These are phyloP conservation scores for Arbacia lixula DNA, from an alignment of 53 echinoderm and acorn worm genomes.

Conservation along the genomic window DNA sequence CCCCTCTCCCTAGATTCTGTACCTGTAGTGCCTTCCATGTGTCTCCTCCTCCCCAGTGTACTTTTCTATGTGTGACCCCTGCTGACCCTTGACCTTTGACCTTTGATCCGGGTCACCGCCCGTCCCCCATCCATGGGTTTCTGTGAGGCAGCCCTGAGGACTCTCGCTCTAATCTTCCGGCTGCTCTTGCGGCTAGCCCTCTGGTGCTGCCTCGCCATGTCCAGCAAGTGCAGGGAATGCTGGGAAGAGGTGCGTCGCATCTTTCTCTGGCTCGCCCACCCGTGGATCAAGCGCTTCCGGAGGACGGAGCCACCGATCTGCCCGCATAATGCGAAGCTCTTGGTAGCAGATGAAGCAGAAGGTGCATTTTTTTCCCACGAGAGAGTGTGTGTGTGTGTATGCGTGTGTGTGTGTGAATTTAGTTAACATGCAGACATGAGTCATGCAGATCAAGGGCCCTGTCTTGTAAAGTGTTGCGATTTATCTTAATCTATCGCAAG, in stretches of 20 bases:
- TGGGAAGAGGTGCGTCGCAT: constrained; percentile 23
- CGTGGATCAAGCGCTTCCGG: neutral
- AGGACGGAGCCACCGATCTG: constrained; percentile 11
- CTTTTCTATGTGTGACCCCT: constrained; percentile 31
- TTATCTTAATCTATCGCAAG: no score
- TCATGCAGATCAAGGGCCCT: no score
- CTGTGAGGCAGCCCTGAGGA: no score
- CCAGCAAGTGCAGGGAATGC: neutral
- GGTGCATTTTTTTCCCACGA: neutral
- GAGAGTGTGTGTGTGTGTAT: neutral
- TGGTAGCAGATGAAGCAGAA: neutral
- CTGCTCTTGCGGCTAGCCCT: no score
- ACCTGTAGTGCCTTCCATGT: constrained; percentile 2
- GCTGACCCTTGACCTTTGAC: constrained; percentile 34
- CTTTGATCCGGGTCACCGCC: no score
- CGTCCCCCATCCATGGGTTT: no score
- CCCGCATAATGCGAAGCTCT: neutral
- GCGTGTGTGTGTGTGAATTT: neutral
- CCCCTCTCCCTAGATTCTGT: constrained; percentile 11
- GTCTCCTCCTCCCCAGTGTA: constrained; percentile 15
- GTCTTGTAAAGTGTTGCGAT: no score
- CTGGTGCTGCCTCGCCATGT: no score
- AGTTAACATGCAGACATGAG: no score
- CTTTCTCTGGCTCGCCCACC: neutral
- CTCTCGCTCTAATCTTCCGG: no score